A percentile compares a stretch with the other conserved stretches of the same genome.
phyloP scores from a whole-genome alignment of 2,113 vertebrate genomes.

The Pleuronectes platessa region DNA sequence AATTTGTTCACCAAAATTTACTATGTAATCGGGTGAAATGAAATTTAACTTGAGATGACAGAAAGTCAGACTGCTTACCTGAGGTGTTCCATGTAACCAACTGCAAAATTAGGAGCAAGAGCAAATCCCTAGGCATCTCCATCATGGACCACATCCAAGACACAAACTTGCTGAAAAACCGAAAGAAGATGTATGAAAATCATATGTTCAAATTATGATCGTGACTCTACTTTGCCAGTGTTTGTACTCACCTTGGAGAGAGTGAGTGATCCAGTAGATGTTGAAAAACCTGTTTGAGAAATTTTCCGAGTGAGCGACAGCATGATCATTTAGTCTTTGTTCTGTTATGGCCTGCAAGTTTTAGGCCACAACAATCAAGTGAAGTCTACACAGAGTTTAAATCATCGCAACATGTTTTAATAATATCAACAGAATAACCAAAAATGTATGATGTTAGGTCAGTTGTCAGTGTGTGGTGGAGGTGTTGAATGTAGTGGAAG shows the following conservation, averaged over 20 bases:
- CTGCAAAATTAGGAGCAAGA: conserved; percentile 32
- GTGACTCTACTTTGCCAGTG: not conserved
- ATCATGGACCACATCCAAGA: conserved; percentile 18
- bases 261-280: not conserved
- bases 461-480: too few relatives aligned
- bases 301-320: too few relatives aligned
- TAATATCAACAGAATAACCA: too few relatives aligned
- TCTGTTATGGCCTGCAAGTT: too few relatives aligned
- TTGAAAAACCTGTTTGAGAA: not conserved
- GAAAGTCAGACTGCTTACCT: conserved; percentile 41
- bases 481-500: too few relatives aligned
- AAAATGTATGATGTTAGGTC: too few relatives aligned
- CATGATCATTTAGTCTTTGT: too few relatives aligned
- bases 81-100: conserved; percentile 21
- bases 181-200: not conserved
- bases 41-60: not conserved
- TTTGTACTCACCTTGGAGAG: conserved; percentile 20
- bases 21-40: not conserved
- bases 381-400: too few relatives aligned
- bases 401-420: too few relatives aligned
- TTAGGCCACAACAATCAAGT: too few relatives aligned
- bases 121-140: not conserved
- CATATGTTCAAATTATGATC: not conserved
- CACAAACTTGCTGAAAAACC: conserved; percentile 10
- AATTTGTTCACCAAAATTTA: too few relatives aligned